These are phyloP conservation scores for Phoxinus phoxinus DNA, from an alignment of 2,113 vertebrate genomes.

Conservation along the genomic window DNA sequence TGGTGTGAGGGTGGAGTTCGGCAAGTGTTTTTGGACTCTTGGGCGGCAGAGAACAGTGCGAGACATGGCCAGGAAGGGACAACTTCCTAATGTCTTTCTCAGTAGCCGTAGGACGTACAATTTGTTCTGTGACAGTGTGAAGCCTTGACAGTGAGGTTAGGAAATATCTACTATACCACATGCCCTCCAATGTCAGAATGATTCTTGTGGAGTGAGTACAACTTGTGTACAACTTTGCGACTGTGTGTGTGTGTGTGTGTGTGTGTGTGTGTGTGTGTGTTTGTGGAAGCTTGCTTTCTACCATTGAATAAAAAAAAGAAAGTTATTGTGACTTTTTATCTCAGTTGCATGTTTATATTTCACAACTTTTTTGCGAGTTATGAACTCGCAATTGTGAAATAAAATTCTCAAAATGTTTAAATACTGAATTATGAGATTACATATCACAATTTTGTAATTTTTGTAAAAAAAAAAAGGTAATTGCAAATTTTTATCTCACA, in stretches of 20 bases:
- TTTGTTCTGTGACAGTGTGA: conserved; percentile 35
- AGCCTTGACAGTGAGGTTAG: conserved; percentile 33
- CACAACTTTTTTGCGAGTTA: no score
- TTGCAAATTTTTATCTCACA: no score
- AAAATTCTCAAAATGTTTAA: no score
- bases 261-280: no score
- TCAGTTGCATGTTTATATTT: no score
- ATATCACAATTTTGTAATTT: no score
- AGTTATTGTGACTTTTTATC: no score
- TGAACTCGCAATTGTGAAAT: no score
- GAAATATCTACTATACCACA: not conserved
- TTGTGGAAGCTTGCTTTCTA: not conserved
- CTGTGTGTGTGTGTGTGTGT: not conserved
- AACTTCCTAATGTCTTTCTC: not conserved
- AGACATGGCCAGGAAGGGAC: conserved; percentile 23
- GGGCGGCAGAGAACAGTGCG: not conserved
- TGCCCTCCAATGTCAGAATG: not conserved
- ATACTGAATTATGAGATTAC: no score
- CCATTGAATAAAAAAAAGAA: no score
- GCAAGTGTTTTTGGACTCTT: conserved; percentile 44
- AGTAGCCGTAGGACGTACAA: not conserved
- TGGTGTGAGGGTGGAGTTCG: conserved; percentile 48
- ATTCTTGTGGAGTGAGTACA: not conserved
- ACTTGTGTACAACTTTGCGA: conserved; percentile 7
- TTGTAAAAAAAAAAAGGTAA: no score